Evolutionary conservation across 2,888 invertebrate genomes (phyloP).

Genomic region (Spatulosminthurus flaviceps): DNA sequence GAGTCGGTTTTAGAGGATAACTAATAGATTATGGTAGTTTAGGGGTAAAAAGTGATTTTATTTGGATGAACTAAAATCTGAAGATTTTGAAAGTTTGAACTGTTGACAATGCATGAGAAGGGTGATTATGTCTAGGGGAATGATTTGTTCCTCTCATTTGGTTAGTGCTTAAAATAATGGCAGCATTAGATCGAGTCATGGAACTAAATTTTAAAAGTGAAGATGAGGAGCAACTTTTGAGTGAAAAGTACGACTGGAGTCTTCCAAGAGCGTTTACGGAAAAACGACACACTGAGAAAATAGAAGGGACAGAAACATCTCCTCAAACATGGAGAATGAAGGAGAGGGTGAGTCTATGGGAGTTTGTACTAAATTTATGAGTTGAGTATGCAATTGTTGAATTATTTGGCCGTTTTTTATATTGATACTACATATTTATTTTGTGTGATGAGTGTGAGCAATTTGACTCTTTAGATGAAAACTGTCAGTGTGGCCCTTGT

Average conservation of each 20-base stretch:
- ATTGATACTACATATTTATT: neutral
- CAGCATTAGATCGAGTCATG: slow-evolving; percentile 55
- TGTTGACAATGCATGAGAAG: no score
- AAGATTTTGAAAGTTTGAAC: neutral
- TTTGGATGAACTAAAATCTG: no score
- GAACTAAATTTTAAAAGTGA: slow-evolving; percentile 61
- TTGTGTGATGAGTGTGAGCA: neutral
- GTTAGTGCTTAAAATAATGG: slow-evolving; percentile 47
- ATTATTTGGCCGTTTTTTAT: neutral
- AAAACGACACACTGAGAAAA: slow-evolving; percentile 78
- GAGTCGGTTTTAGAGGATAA: no score
- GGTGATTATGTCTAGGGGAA: no score
- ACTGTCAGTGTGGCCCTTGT: slow-evolving; percentile 98
- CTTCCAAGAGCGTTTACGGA: slow-evolving; percentile 76
- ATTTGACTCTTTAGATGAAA: slow-evolving; percentile 80
- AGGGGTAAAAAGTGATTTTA: no score
- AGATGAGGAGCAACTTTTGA: slow-evolving; percentile 58
- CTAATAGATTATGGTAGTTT: no score
- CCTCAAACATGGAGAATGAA: slow-evolving; percentile 91
- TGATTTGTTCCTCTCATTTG: neutral
- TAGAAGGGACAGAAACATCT: slow-evolving; percentile 74
- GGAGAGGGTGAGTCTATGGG: slow-evolving; percentile 76
- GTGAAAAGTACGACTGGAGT: slow-evolving; percentile 62
- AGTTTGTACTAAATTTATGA: slow-evolving; percentile 25
- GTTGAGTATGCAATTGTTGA: neutral